phyloP scores from a whole-genome alignment of 2,888 invertebrate genomes.

The Odontothrips loti region DNA sequence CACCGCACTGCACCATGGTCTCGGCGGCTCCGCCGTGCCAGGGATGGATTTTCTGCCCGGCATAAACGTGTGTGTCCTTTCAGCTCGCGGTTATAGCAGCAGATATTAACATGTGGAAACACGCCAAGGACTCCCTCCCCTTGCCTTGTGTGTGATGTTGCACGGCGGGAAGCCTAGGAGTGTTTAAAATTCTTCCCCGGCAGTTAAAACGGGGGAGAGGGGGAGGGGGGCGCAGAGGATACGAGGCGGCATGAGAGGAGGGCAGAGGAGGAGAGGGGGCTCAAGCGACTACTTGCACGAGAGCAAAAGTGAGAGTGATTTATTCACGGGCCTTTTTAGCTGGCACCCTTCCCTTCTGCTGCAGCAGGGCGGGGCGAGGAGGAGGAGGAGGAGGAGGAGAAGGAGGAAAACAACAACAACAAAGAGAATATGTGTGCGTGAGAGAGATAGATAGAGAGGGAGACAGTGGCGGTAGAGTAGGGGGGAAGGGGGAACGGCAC shows the following conservation, averaged over 20 bases:
- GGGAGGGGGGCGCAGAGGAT: not conserved
- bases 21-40: not conserved
- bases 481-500: not conserved
- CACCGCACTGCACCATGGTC: not conserved
- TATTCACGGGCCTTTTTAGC: not conserved
- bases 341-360: not conserved
- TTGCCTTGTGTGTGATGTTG: no score
- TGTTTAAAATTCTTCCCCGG: not conserved
- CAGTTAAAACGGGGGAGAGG: not conserved
- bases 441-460: no score
- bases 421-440: no score
- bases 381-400: not conserved
- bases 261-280: not conserved
- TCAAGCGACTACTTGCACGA: no score
- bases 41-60: not conserved
- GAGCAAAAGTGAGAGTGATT: not conserved
- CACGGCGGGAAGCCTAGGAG: not conserved
- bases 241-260: not conserved
- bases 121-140: not conserved
- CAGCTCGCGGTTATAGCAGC: not conserved
- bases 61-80: not conserved
- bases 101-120: not conserved
- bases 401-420: not conserved
- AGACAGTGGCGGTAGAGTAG: not conserved
- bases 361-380: not conserved